Evolutionary conservation across 2,113 vertebrate species (phyloP).

Genomic region (Oenanthe melanoleuca): DNA sequence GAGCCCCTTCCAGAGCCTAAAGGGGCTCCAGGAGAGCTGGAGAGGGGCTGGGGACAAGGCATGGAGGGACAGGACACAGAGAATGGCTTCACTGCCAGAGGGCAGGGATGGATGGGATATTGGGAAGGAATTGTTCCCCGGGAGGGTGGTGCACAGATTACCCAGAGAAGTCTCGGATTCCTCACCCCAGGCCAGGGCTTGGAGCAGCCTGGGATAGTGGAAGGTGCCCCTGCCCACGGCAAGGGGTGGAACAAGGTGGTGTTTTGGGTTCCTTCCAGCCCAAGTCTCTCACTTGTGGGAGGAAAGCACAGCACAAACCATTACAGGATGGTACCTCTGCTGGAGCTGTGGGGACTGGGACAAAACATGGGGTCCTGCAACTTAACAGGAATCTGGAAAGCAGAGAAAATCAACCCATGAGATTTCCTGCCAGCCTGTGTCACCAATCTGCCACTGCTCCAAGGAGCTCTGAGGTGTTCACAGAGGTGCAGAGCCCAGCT

Average conservation of each 20-base stretch:
- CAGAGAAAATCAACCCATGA: accelerated
- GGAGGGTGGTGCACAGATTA: accelerated
- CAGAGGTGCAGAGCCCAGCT: background rate
- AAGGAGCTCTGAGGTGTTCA: background rate
- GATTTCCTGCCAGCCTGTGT: background rate
- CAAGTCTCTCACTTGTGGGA: background rate
- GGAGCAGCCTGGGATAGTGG: background rate
- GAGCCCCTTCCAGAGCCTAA: accelerated
- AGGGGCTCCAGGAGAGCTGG: background rate
- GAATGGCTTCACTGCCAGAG: background rate
- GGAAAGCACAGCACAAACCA: background rate
- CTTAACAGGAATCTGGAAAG: background rate
- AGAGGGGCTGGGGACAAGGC: background rate
- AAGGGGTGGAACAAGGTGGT: background rate
- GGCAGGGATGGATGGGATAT: accelerated
- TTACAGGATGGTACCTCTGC: background rate
- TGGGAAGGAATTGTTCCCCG: accelerated
- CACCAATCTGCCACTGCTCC: accelerated
- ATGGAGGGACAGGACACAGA: background rate
- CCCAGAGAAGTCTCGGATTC: background rate
- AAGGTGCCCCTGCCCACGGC: background rate
- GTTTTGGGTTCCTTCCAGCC: background rate
- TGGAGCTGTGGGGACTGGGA: background rate
- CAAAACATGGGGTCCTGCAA: background rate
- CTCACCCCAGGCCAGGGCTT: background rate